phyloP scores from a whole-genome alignment of 2,797 vertebrate genomes.

The Prunella strophiata region DNA sequence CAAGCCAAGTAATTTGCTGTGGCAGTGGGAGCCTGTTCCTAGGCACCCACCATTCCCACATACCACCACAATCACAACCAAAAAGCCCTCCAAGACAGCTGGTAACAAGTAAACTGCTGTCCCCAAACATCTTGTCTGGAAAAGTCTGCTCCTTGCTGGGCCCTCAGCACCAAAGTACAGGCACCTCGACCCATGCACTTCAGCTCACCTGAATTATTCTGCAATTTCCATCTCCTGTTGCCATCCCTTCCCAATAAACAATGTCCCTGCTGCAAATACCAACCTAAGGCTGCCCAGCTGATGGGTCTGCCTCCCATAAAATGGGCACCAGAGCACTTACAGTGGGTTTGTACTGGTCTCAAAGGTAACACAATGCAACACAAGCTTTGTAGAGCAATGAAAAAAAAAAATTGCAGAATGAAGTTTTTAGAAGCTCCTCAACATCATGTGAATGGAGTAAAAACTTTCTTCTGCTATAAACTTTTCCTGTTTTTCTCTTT shows the following conservation, averaged over 20 bases:
- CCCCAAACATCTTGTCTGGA: fast-evolving
- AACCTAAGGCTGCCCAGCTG: background rate
- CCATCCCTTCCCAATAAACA: fast-evolving
- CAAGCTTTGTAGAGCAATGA: background rate
- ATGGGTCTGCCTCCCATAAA: background rate
- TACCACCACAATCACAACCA: background rate
- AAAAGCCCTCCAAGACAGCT: background rate
- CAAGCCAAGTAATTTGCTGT: background rate
- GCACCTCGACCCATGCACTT: fast-evolving
- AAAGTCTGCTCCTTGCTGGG: background rate
- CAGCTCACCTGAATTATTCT: background rate
- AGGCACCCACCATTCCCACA: background rate
- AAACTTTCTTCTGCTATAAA: background rate
- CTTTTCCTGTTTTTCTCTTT: background rate
- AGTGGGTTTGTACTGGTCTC: background rate
- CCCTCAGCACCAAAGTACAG: background rate
- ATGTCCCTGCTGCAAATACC: fast-evolving
- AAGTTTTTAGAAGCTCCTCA: background rate
- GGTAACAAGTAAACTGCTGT: background rate
- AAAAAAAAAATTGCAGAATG: fast-evolving
- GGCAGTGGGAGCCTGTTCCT: background rate
- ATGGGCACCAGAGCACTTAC: background rate
- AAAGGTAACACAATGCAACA: fast-evolving
- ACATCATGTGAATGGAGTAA: background rate
- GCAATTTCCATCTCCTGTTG: background rate